Base-by-base conservation (phyloP, 1,140 invertebrate species). In the Halyomorpha halys region DNA sequence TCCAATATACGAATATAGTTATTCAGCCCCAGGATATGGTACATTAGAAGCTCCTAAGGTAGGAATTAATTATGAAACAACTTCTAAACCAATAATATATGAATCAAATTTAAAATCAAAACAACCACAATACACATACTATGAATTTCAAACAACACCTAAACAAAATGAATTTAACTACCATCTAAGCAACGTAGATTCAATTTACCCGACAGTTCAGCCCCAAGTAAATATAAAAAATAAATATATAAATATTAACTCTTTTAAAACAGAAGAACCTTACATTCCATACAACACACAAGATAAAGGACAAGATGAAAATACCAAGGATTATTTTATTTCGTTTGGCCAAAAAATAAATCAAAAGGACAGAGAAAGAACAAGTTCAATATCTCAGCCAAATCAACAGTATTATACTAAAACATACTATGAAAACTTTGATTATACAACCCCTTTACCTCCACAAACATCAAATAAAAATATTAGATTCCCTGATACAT, bases 261-360 rank as follows among this genome's bases (percentile, higher is more conserved):
- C 30, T 11, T 47, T 62, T 21, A 53, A 62, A 54, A 71, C 69
- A n/a, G 68, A 70, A 44, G 84, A 82, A 69, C 83, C 85, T 5
- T 81, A 82, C 61, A 78, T 83, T 65, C 80, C 79, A 1, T 86
- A 83, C 68, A 86, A 85, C 70, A 86, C 85, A 0, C 83, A 84
- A 63, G 85, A 87, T 53, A 83, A 85, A 66, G 77, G 78, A 44
- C 78, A 84, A 44, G 86, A 88, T 66, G 85, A 88, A 67, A 85
- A 85, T 13, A 87, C 86, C 3, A 86, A 84, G 70, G 85, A 86
- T 67, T 87, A 86, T 59, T 87, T 87, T 67, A 86, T 84, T 25
- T 80, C 85, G 65, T 88, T 87, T 67, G 86, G 86, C 0, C 83
- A 86, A 69, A 87, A 87, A 72, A 69, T 87, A 4, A 77, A 78